These are phyloP conservation scores for Frieseomelitta varia DNA, from an alignment of 1,140 invertebrate genomes.

Conservation along the genomic window DNA sequence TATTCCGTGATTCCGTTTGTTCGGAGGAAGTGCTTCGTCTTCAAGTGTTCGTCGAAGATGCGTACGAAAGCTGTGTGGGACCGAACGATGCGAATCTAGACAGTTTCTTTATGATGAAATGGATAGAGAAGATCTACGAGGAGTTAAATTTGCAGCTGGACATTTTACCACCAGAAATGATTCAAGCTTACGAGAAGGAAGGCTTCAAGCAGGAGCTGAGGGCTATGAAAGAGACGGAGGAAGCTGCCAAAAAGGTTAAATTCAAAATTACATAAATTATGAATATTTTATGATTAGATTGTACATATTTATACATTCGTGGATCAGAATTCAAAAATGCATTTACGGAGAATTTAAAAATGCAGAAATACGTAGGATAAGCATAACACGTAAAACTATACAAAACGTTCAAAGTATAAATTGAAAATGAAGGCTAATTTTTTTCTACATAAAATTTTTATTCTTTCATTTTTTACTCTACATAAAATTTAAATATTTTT, in stretches of 20 bases:
- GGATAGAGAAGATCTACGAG: conserved; percentile 85
- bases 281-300: background rate
- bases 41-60: conserved; percentile 85
- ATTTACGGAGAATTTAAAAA: background rate
- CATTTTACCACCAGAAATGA: conserved; percentile 83
- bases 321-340: background rate
- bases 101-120: conserved; percentile 84
- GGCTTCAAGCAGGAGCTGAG: conserved; percentile 84
- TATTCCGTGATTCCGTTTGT: conserved; percentile 82
- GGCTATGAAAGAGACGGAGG: conserved; percentile 83
- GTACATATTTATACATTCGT: background rate
- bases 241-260: conserved; percentile 84
- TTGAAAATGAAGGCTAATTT: too few species aligned
- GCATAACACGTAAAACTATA: background rate
- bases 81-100: conserved; percentile 83
- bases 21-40: conserved; percentile 84
- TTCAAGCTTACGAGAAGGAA: conserved; percentile 82
- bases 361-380: background rate
- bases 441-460: too few species aligned
- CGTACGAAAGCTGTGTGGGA: conserved; percentile 85
- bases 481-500: too few species aligned
- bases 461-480: too few species aligned
- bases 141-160: conserved; percentile 83
- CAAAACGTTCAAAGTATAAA: background rate
- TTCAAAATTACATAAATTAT: background rate